phyloP scores from a whole-genome alignment of 2,888 invertebrate species.

The Perithous albicinctus region DNA sequence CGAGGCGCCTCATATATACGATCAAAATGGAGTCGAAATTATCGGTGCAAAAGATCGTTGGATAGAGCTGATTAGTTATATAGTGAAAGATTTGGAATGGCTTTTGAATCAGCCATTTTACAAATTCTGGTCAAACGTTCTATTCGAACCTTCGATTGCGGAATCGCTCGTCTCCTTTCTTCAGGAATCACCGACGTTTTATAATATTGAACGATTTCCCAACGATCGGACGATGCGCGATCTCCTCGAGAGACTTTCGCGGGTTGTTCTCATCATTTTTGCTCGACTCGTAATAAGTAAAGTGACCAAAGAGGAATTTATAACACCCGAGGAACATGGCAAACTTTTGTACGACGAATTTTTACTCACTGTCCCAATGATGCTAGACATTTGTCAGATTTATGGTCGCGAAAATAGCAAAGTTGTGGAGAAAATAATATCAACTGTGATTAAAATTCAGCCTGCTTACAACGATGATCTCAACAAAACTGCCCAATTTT shows the following conservation, averaged over 20 bases:
- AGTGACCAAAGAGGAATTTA: slow-evolving; percentile 87
- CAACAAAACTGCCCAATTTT: slow-evolving; percentile 85
- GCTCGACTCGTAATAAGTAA: slow-evolving; percentile 92
- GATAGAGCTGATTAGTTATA: slow-evolving; percentile 87
- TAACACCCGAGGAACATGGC: slow-evolving; percentile 88
- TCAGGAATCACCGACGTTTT: slow-evolving; percentile 90
- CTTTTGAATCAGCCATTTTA: slow-evolving; percentile 89
- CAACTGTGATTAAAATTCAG: slow-evolving; percentile 88
- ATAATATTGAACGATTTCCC: slow-evolving; percentile 85
- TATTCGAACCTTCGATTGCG: slow-evolving; percentile 88
- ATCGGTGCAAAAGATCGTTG: slow-evolving; percentile 89
- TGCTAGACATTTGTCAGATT: slow-evolving; percentile 91
- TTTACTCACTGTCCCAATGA: slow-evolving; percentile 92
- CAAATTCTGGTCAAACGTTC: slow-evolving; percentile 91
- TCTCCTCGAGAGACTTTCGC: slow-evolving; percentile 87
- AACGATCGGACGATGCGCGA: slow-evolving; percentile 85
- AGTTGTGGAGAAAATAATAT: slow-evolving; percentile 88
- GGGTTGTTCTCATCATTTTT: slow-evolving; percentile 89
- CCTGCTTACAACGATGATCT: slow-evolving; percentile 89
- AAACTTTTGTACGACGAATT: slow-evolving; percentile 92
- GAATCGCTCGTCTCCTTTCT: slow-evolving; percentile 90
- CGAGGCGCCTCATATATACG: slow-evolving; percentile 85
- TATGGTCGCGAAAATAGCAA: slow-evolving; percentile 89
- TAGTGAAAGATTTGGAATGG: slow-evolving; percentile 89
- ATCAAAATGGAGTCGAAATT: slow-evolving; percentile 85